Evolutionary conservation across 1,140 invertebrate genomes (phyloP).

Genomic region (Drosophila yakuba): DNA sequence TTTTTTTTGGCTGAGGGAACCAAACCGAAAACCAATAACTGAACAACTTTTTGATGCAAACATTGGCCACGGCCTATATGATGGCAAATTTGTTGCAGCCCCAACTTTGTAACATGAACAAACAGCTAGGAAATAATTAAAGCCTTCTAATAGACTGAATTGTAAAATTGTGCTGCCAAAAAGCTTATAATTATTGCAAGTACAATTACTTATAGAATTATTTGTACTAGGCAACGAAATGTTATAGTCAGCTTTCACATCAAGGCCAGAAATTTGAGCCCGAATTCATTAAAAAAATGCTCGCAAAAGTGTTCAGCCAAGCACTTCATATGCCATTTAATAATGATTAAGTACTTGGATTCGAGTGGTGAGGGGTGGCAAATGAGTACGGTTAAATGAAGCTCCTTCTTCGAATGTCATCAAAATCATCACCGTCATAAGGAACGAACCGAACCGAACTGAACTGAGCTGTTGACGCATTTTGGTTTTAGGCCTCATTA

Average conservation of each 20-base stretch:
- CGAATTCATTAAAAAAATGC: slow-evolving; percentile 28
- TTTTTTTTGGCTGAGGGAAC: not conserved
- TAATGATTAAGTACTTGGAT: slow-evolving; percentile 44
- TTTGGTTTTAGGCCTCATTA: slow-evolving; percentile 77
- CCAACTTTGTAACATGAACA: not conserved
- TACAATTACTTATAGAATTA: slow-evolving; percentile 6
- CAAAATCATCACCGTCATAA: slow-evolving; percentile 61
- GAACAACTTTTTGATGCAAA: slow-evolving; percentile 56
- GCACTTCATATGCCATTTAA: slow-evolving; percentile 47
- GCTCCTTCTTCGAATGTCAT: slow-evolving; percentile 44
- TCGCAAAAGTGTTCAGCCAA: slow-evolving; percentile 30
- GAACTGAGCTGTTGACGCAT: slow-evolving; percentile 56
- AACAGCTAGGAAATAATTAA: not conserved
- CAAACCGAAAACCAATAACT: slow-evolving; percentile 57
- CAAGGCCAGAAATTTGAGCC: slow-evolving; percentile 2
- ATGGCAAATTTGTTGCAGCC: not conserved
- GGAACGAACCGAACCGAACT: not conserved
- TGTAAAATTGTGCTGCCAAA: too few species aligned
- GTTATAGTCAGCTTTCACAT: slow-evolving; percentile 20
- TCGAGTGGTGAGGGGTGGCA: not conserved
- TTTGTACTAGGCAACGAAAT: slow-evolving; percentile 1
- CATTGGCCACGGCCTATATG: slow-evolving; percentile 21
- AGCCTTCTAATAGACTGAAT: not conserved
- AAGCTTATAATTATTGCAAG: not conserved
- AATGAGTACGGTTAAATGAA: slow-evolving; percentile 23